phyloP scores from a whole-genome alignment of 2,797 vertebrate genomes.

The Etheostoma nigrum region DNA sequence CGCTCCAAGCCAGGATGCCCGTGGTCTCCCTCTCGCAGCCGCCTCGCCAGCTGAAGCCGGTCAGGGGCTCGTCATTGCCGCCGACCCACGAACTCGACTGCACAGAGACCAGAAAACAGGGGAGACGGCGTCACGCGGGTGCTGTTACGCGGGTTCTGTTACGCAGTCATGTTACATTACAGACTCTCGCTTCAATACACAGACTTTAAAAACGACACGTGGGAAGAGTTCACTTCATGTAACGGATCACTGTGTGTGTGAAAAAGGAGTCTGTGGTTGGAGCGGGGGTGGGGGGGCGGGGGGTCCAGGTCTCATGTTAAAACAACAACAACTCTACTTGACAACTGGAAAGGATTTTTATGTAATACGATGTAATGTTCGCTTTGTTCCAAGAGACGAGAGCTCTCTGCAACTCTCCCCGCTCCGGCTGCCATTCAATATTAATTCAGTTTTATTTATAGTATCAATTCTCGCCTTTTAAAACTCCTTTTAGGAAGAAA shows the following conservation, averaged over 20 bases:
- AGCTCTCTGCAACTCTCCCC: too few species aligned
- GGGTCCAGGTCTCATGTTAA: too few species aligned
- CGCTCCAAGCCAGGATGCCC: slow-evolving; percentile 95
- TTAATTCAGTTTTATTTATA: too few species aligned
- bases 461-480: too few species aligned
- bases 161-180: neutral
- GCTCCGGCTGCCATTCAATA: too few species aligned
- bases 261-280: neutral
- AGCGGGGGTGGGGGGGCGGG: too few species aligned
- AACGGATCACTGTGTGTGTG: too few species aligned
- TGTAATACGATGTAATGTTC: too few species aligned
- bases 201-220: neutral
- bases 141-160: neutral
- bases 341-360: too few species aligned
- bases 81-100: slow-evolving; percentile 88
- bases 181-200: neutral
- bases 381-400: too few species aligned
- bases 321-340: too few species aligned
- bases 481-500: too few species aligned
- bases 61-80: slow-evolving; percentile 89
- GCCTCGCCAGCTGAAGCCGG: slow-evolving; percentile 94
- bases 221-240: neutral
- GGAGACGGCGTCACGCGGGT: neutral
- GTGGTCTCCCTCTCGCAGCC: slow-evolving; percentile 96
- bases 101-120: neutral